Evolutionary conservation across 2,888 invertebrate species (phyloP).

Genomic region (Ennomos quercinarius): DNA sequence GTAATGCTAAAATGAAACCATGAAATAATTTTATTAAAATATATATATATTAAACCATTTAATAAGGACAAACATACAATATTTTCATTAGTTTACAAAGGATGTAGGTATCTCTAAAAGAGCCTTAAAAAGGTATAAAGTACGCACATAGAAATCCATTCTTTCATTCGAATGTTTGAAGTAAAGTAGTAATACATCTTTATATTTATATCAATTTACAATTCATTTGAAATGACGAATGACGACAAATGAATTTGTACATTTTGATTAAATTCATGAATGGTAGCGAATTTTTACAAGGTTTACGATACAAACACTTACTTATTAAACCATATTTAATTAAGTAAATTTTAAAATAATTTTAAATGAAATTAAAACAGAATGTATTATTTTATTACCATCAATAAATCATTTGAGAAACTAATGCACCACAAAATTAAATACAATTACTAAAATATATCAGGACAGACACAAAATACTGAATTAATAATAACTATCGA

Average conservation of each 20-base stretch:
- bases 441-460: conserved; percentile 59
- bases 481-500: conserved; percentile 53
- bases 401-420: conserved; percentile 57
- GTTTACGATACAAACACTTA: conserved; percentile 35
- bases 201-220: conserved; percentile 50
- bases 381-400: conserved; percentile 26
- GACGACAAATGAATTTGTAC: conserved; percentile 57
- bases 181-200: conserved; percentile 52
- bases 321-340: conserved; percentile 41
- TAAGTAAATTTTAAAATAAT: conserved; percentile 37
- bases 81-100: conserved; percentile 84
- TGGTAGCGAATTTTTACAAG: conserved; percentile 32
- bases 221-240: conserved; percentile 53
- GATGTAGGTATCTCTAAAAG: conserved; percentile 67
- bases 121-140: conserved; percentile 81
- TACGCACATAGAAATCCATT: conserved; percentile 71
- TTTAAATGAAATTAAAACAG: conserved; percentile 18
- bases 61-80: conserved; percentile 85
- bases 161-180: conserved; percentile 60
- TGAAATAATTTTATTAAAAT: conserved; percentile 78
- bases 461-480: conserved; percentile 74
- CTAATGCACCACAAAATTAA: conserved; percentile 80
- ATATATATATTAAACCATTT: conserved; percentile 86
- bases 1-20: conserved; percentile 49
- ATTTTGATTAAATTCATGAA: conserved; percentile 37